These are phyloP conservation scores for Eupithecia subfuscata DNA, from an alignment of 2,888 invertebrate species.

Conservation along the genomic window DNA sequence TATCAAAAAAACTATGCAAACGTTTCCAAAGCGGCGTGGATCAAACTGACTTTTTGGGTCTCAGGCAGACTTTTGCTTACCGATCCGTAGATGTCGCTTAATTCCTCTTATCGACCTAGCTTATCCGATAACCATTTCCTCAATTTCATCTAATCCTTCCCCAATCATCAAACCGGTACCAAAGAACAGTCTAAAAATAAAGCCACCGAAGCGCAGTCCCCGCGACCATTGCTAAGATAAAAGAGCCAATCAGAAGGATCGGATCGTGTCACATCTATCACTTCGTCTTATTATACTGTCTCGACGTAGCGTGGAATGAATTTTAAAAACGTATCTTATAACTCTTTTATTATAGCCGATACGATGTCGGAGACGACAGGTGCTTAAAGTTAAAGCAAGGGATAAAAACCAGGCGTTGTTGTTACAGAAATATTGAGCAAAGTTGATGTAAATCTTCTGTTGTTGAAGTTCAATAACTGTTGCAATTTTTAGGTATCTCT, in stretches of 20 bases:
- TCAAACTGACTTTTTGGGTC: background rate
- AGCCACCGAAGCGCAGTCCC: conserved; percentile 12
- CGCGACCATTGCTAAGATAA: conserved; percentile 23
- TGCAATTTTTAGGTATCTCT: background rate
- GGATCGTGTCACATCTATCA: conserved; percentile 30
- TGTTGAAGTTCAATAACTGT: background rate
- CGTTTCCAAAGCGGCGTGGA: background rate
- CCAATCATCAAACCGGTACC: background rate
- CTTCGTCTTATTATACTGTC: conserved; percentile 38
- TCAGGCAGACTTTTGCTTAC: background rate
- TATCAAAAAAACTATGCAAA: background rate
- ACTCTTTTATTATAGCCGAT: background rate
- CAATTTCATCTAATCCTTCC: background rate
- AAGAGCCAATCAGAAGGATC: conserved; percentile 31
- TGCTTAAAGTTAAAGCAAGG: background rate
- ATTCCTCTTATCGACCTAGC: background rate
- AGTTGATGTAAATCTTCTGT: background rate
- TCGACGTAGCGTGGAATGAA: conserved; percentile 25
- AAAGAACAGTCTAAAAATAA: conserved; percentile 22
- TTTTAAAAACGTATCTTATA: conserved; percentile 24
- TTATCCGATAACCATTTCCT: conserved; percentile 2
- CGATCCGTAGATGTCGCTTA: background rate
- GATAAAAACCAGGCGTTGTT: background rate
- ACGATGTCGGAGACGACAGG: background rate
- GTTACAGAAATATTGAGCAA: background rate